Evolutionary conservation across 2,797 vertebrate genomes (phyloP).

Genomic region (Menidia menidia): DNA sequence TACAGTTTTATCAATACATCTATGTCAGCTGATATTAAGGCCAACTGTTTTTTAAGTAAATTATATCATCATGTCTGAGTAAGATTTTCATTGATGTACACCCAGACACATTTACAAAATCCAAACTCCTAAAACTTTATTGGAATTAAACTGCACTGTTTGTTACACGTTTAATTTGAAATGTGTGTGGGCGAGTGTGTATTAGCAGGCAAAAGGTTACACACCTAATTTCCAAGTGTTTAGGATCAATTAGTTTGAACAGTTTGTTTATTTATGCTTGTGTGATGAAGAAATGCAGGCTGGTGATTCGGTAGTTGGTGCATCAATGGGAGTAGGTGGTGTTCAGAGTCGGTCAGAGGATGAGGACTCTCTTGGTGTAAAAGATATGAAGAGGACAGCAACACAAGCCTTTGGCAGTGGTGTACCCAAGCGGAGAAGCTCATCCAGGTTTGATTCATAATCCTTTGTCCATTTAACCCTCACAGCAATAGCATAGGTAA

Average conservation of each 20-base stretch:
- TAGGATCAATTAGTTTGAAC: not conserved
- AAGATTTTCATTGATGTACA: not conserved
- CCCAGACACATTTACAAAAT: no score
- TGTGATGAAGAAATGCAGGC: constrained; percentile 77
- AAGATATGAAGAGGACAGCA: constrained; percentile 87
- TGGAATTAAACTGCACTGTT: no score
- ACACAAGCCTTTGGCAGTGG: constrained; percentile 86
- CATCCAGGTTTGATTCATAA: constrained; percentile 86
- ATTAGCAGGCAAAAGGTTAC: no score
- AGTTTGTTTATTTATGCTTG: not conserved
- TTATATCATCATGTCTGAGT: not conserved
- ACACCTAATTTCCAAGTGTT: no score
- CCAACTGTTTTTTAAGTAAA: not conserved
- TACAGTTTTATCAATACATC: not conserved
- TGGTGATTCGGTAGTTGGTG: constrained; percentile 78
- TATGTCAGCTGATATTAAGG: not conserved
- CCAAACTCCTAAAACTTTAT: no score
- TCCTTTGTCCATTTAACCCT: not conserved
- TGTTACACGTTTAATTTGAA: no score
- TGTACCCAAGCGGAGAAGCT: constrained; percentile 94
- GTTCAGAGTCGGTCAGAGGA: constrained; percentile 91
- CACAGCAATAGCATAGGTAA: not conserved
- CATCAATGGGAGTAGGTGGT: constrained; percentile 85
- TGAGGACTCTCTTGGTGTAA: constrained; percentile 89
- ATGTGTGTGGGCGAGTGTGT: no score